These are phyloP conservation scores for Drosophila meridiana DNA, from an alignment of 2,888 invertebrate species.

Conservation along the genomic window DNA sequence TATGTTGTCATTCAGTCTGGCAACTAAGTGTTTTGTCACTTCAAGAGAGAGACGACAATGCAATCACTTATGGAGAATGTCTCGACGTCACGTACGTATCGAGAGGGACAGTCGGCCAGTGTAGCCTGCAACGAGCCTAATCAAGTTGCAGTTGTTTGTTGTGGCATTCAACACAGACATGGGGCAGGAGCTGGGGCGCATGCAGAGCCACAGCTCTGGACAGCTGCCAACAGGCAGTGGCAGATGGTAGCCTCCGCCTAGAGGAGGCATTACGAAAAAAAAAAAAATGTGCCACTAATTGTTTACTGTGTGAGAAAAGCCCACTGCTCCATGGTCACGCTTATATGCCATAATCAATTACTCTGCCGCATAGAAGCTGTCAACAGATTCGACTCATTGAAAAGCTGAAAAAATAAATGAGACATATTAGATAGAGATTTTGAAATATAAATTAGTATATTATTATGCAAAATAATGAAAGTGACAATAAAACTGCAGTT, in stretches of 20 bases:
- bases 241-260: background rate
- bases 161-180: background rate
- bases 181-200: background rate
- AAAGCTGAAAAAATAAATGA: background rate
- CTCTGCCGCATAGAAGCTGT: slow-evolving; percentile 24
- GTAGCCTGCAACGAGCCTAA: slow-evolving; percentile 38
- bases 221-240: slow-evolving; percentile 13
- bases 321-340: slow-evolving; percentile 16
- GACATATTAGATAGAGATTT: background rate
- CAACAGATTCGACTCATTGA: slow-evolving; percentile 27
- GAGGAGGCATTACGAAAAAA: background rate
- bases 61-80: background rate
- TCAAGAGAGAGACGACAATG: slow-evolving; percentile 8
- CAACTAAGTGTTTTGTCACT: slow-evolving; percentile 28
- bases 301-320: slow-evolving; percentile 19
- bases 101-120: slow-evolving; percentile 4
- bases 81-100: slow-evolving; percentile 42
- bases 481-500: background rate
- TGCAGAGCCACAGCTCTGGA: slow-evolving; percentile 1
- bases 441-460: background rate
- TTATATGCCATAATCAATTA: slow-evolving; percentile 45
- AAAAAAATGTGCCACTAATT: slow-evolving; percentile 33
- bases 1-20: slow-evolving; percentile 23
- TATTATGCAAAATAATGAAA: background rate
- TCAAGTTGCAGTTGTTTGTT: slow-evolving; percentile 47